Base-by-base conservation (phyloP, 2,113 vertebrate genomes). In the Aldabrachelys gigantea region DNA sequence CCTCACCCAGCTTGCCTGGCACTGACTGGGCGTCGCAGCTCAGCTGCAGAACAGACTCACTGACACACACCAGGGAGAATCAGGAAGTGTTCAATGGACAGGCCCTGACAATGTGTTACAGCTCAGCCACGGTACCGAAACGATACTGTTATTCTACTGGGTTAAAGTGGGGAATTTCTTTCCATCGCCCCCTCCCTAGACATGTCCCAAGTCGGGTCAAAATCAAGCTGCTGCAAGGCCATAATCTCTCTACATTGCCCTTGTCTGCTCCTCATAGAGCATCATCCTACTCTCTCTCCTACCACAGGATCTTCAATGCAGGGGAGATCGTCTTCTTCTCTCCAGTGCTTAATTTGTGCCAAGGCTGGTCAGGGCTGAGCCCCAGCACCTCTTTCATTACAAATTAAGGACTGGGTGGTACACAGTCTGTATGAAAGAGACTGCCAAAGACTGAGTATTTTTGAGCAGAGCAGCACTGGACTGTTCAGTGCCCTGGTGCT, bases 31-130 rank as follows among this genome's bases (percentile, higher is more conserved):
- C 85, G 25, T 59, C 84, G 19, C 65, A 84, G 31, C 88, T 95
- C 80, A 95, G 92, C 82, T 86, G 94, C 35, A 84, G 52, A 91
- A 92, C 76, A 94, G 22, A 96, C 94, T 95, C 90, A 89, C 94
- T 96, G 53, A 22, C 93, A 96, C 95, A 95, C 88, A 85, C 91
- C 89, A 4, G 16, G 85, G 88, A 94, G 94, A 92, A 91, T 93
- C 89, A 76, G 92, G 88, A 95, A 88, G 79, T 79, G 41, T 96
- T 95, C 87, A 94, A 75, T 56, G 95, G 50, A 22, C 87, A 88
- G 25, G 54, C 94, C 80, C 91, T 89, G 96, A 94, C 82, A 89
- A 82, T 89, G 96, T 95, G 50, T 91, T 89, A 95, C 85, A 95
- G 89, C 81, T 95, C 95, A 80, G 84, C 75, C 90, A 93, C 41